These are phyloP conservation scores for Tetranychus truncatus DNA, from an alignment of 2,888 invertebrate species.

Conservation along the genomic window DNA sequence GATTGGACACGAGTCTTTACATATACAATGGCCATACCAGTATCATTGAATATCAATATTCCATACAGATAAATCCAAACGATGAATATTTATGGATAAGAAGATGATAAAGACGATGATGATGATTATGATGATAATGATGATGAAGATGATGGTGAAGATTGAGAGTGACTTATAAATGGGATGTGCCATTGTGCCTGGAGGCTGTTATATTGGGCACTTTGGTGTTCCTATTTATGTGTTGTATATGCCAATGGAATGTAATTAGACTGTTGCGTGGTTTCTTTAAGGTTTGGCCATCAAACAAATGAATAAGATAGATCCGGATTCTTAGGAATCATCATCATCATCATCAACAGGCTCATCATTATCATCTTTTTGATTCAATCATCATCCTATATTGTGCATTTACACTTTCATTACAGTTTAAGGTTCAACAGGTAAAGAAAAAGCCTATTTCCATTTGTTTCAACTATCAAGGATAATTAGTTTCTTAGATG, in stretches of 20 bases:
- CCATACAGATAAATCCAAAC: not conserved
- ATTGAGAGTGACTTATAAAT: not conserved
- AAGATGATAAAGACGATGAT: not conserved
- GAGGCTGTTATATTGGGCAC: not conserved
- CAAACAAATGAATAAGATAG: not conserved
- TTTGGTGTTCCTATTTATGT: not conserved
- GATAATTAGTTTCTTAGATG: not conserved
- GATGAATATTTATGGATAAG: not conserved
- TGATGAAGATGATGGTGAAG: not conserved
- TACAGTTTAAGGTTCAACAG: not conserved
- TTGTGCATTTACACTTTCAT: slow-evolving; percentile 1
- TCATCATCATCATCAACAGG: not conserved
- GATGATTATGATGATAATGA: not conserved
- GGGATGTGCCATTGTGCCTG: not conserved
- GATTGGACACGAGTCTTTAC: no score
- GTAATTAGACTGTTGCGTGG: slow-evolving; percentile 1
- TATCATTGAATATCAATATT: no score
- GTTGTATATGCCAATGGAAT: slow-evolving; percentile 1
- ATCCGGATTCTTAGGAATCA: slow-evolving; percentile 1
- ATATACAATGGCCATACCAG: no score
- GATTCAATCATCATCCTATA: not conserved
- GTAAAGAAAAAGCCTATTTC: not conserved
- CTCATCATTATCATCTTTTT: not conserved
- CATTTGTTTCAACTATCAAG: not conserved
- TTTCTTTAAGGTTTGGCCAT: not conserved